phyloP scores from a whole-genome alignment of 2,797 vertebrate genomes.

The Monodelphis domestica region DNA sequence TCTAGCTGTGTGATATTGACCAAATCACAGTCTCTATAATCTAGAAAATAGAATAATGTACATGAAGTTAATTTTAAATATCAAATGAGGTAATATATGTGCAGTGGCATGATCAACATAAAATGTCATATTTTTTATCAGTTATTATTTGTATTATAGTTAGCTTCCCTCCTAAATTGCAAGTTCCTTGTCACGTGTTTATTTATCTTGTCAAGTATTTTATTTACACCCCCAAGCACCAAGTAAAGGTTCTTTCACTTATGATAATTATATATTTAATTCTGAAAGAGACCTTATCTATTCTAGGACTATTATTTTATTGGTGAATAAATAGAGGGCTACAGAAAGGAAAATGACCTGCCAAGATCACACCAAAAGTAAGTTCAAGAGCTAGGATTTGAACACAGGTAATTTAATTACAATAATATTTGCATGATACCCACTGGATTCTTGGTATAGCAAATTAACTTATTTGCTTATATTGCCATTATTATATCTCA shows the following conservation, averaged over 20 bases:
- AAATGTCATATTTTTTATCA: background rate
- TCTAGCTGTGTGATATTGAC: background rate
- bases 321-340: background rate
- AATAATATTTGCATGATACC: background rate
- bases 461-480: background rate
- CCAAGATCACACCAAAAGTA: background rate
- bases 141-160: background rate
- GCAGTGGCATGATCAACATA: background rate
- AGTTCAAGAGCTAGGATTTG: background rate
- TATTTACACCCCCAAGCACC: background rate
- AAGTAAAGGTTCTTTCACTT: background rate
- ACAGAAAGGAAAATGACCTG: background rate
- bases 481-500: background rate
- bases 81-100: background rate
- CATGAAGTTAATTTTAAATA: background rate
- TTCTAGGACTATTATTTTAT: background rate
- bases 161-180: background rate
- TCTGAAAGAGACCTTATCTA: background rate
- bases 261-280: background rate
- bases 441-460: background rate
- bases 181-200: background rate
- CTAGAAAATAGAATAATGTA: background rate
- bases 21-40: background rate
- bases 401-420: background rate
- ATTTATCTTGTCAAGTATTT: too few species aligned